phyloP scores from a whole-genome alignment of 2,113 vertebrate genomes.

The Mirza zaza region DNA sequence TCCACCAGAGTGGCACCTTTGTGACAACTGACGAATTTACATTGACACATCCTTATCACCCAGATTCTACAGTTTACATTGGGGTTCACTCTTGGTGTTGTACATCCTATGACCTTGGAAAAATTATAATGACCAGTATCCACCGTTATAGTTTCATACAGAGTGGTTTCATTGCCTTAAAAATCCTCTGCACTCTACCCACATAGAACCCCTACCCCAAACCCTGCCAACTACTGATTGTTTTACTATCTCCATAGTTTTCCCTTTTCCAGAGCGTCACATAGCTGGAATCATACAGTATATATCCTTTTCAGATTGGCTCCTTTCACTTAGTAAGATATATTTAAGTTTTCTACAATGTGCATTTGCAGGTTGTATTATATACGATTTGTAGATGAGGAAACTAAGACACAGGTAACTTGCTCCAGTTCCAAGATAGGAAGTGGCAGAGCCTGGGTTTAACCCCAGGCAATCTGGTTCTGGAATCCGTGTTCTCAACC shows the following conservation, averaged over 20 bases:
- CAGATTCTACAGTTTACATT: neutral
- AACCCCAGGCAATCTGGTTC: neutral
- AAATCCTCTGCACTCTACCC: neutral
- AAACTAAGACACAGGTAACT: neutral
- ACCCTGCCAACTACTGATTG: neutral
- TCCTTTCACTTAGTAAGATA: neutral
- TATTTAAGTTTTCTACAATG: neutral
- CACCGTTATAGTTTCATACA: neutral
- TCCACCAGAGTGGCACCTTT: neutral
- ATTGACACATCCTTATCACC: neutral
- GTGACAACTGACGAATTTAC: neutral
- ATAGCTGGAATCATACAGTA: neutral
- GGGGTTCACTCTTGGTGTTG: neutral
- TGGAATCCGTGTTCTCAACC: neutral
- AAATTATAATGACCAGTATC: neutral
- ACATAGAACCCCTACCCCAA: neutral
- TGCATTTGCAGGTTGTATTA: neutral
- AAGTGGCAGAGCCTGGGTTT: neutral
- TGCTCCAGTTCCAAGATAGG: neutral
- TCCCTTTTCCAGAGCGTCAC: neutral
- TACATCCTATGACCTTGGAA: neutral
- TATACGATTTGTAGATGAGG: neutral
- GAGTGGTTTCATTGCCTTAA: neutral
- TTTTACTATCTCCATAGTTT: neutral
- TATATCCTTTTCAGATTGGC: neutral